Percentiles rank a stretch among this genome's conserved stretches.
Evolutionary conservation across 2,797 vertebrate genomes (phyloP).

Genomic region (Lutjanus argentimaculatus): DNA sequence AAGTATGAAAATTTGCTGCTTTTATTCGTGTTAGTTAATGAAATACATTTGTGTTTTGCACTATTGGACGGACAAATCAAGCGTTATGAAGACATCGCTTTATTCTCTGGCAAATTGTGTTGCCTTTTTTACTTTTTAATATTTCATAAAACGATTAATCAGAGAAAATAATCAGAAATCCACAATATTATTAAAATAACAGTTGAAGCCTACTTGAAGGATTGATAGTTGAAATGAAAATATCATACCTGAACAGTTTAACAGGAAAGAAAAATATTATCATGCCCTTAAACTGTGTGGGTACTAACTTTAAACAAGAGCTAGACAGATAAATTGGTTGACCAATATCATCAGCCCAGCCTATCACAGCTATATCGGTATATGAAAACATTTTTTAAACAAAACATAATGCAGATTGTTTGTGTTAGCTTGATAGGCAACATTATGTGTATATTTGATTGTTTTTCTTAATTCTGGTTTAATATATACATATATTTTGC

Average conservation of each 20-base stretch:
- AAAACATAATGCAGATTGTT: too few species aligned
- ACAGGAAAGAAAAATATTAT: not conserved
- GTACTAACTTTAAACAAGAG: too few species aligned
- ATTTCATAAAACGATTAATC: not conserved
- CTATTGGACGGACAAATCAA: not conserved
- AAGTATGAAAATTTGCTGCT: not conserved
- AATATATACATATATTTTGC: too few species aligned
- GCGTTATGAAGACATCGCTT: not conserved
- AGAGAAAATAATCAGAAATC: not conserved
- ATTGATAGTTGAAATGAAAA: conserved; percentile 3
- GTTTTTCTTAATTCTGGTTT: too few species aligned
- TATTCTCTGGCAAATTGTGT: not conserved
- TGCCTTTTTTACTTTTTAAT: not conserved
- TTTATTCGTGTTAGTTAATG: not conserved
- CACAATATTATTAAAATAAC: not conserved
- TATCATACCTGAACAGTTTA: not conserved
- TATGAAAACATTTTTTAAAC: too few species aligned
- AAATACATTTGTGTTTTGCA: not conserved
- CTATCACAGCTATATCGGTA: too few species aligned
- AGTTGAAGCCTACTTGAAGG: not conserved
- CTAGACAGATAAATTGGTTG: too few species aligned
- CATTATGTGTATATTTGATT: too few species aligned
- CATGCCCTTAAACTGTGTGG: not conserved
- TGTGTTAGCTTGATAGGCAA: too few species aligned
- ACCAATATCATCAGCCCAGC: too few species aligned